These are phyloP conservation scores for Vandiemenella viatica DNA, from an alignment of 2,888 invertebrate genomes.

Conservation along the genomic window DNA sequence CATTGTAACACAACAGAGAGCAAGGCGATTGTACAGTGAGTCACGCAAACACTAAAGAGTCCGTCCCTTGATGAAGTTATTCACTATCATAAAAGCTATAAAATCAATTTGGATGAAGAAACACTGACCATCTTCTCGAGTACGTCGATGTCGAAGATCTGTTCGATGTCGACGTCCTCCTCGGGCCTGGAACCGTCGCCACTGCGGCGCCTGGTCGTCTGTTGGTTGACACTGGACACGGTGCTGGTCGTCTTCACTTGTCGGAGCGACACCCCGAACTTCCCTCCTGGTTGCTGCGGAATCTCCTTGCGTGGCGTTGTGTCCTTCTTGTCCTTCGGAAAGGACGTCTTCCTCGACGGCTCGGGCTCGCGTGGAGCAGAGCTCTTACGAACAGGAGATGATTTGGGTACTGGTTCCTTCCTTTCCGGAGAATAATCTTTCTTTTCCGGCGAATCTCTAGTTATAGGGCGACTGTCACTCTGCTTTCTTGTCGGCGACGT, in stretches of 20 bases:
- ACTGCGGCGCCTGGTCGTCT: conserved; percentile 24
- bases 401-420: conserved; percentile 1
- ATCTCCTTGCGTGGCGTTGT: conserved; percentile 3
- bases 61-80: no score
- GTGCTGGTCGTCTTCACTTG: background rate
- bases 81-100: no score
- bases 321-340: background rate
- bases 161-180: conserved; percentile 46
- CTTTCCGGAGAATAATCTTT: conserved; percentile 2
- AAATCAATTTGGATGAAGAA: no score
- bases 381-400: background rate
- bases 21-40: no score
- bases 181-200: conserved; percentile 25
- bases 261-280: conserved; percentile 12
- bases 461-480: no score
- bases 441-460: conserved; percentile 1
- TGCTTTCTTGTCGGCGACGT: background rate
- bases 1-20: no score
- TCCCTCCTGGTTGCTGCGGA: no score
- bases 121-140: conserved; percentile 57
- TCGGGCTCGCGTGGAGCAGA: background rate
- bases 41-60: no score
- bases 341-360: background rate
- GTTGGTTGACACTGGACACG: conserved; percentile 35
- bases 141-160: conserved; percentile 52